Conservation (phyloP, 2,113 vertebrate species). For the Gymnobelideus leadbeateri region DNA sequence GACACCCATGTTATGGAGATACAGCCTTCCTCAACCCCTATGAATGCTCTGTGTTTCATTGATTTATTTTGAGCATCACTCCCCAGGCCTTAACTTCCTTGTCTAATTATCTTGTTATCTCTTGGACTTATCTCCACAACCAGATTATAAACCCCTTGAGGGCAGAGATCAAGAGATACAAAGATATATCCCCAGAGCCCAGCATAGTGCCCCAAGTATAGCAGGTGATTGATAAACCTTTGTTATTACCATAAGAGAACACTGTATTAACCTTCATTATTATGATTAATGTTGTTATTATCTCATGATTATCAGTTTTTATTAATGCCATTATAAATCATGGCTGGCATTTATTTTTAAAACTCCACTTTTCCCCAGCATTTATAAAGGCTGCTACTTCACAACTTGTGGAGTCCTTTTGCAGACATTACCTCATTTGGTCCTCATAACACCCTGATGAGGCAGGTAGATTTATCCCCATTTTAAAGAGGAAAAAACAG, state of each 20-base stretch:
- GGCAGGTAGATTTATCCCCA: not conserved
- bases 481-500: not conserved
- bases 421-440: not conserved
- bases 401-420: not conserved
- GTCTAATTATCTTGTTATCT: not conserved
- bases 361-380: not conserved
- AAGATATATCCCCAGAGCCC: not conserved
- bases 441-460: not conserved
- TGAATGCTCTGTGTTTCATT: not conserved
- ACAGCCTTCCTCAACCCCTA: not conserved
- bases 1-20: not conserved
- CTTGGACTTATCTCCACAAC: not conserved
- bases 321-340: not conserved
- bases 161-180: not conserved
- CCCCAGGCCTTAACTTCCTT: not conserved
- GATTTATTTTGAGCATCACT: not conserved
- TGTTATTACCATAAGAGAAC: not conserved
- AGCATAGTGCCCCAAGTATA: not conserved
- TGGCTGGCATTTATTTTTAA: not conserved
- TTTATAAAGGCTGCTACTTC: not conserved
- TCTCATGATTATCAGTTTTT: not conserved
- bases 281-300: not conserved
- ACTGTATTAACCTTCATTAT: not conserved
- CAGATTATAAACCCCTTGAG: not conserved
- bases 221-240: not conserved